Percentiles rank a stretch among this genome's conserved stretches.
These are phyloP conservation scores for Odiellus spinosus DNA, from an alignment of 2,888 invertebrate species.

Conservation along the genomic window DNA sequence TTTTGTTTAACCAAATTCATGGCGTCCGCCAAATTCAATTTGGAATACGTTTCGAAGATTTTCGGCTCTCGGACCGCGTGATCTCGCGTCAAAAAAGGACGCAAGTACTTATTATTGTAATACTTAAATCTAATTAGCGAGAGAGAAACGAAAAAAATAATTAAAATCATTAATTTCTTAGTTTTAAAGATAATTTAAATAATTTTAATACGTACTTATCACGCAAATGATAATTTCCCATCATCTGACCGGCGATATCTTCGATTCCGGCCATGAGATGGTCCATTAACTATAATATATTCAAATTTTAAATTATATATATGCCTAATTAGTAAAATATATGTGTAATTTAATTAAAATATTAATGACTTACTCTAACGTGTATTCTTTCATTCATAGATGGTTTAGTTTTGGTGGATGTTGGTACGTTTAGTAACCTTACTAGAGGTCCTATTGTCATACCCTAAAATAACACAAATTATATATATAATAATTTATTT, in stretches of 20 bases:
- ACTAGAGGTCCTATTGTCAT: constrained; percentile 95
- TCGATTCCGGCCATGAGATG: constrained; percentile 95
- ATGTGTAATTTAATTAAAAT: not conserved
- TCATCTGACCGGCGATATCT: constrained; percentile 73
- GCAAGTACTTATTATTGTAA: constrained; percentile 83
- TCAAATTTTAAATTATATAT: too few species aligned
- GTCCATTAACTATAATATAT: constrained; percentile 67
- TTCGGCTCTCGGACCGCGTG: constrained; percentile 42
- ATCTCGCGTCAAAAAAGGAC: constrained; percentile 34
- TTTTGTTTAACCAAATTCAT: constrained; percentile 54
- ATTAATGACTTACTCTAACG: constrained; percentile 58
- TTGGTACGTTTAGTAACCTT: constrained; percentile 69
- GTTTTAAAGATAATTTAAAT: not conserved
- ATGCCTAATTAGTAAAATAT: constrained; percentile 73
- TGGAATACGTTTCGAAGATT: constrained; percentile 84
- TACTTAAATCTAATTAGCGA: constrained; percentile 57
- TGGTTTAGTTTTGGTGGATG: constrained; percentile 70
- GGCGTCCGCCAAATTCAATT: constrained; percentile 81
- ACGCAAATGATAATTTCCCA: constrained; percentile 81
- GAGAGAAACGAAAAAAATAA: too few species aligned
- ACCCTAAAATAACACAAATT: constrained; percentile 35
- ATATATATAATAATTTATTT: not conserved
- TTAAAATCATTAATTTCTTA: not conserved
- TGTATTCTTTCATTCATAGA: constrained; percentile 96
- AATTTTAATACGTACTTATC: constrained; percentile 45